Conservation (phyloP, 2,797 vertebrate species). For the Galago senegalensis region DNA sequence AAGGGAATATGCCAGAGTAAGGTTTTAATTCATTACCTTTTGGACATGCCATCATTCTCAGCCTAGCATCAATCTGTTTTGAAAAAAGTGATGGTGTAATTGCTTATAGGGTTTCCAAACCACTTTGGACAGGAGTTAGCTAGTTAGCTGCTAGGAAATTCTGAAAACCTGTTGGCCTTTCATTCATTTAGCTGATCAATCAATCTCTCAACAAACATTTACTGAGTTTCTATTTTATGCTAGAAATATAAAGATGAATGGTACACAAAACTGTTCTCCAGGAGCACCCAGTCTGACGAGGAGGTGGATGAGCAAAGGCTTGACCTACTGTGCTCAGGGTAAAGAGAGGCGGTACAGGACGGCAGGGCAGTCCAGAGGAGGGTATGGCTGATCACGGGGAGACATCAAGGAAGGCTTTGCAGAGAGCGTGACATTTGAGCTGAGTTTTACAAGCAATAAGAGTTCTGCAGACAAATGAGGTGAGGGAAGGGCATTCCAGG, state of each 20-base stretch:
- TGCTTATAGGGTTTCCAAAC: conserved; percentile 90
- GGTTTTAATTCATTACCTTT: conserved; percentile 93
- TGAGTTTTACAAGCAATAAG: not conserved
- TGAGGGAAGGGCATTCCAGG: not conserved
- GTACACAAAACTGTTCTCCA: not conserved
- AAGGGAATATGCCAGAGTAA: conserved; percentile 90
- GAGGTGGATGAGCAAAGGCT: not conserved
- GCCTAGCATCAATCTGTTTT: conserved; percentile 91
- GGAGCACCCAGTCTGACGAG: not conserved
- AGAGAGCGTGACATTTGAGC: not conserved
- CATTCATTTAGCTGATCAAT: not conserved
- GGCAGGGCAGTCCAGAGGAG: not conserved
- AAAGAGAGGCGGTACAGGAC: not conserved
- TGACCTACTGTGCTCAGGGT: not conserved
- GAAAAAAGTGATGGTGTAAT: conserved; percentile 90
- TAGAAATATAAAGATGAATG: conserved; percentile 40
- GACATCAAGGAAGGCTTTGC: not conserved
- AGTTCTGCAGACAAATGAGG: not conserved
- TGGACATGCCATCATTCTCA: conserved; percentile 88
- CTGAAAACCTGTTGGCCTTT: conserved; percentile 77
- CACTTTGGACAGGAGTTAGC: conserved; percentile 86
- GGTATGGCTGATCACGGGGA: not conserved
- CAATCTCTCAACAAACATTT: conserved; percentile 44
- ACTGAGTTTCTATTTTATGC: not conserved
- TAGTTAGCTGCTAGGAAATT: conserved; percentile 86